Evolutionary conservation across 1,140 invertebrate species (phyloP), one percentile per base, ranked within the genome.

Genomic region (Caenorhabditis remanei): DNA sequence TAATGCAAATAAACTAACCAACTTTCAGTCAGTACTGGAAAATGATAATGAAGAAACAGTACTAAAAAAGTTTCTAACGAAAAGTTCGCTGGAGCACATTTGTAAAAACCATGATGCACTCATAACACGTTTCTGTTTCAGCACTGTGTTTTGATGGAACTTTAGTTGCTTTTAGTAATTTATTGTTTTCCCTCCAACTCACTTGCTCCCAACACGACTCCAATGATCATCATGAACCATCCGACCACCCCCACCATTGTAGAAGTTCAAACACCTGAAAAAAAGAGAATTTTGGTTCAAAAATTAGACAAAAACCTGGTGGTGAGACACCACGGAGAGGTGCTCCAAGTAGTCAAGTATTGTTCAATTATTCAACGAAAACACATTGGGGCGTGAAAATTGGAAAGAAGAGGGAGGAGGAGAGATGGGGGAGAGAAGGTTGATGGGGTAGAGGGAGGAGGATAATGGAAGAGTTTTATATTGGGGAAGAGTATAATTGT

Each of bases 231-330:
- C 46, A 79, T 21, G 9, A 79, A 50, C 46, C 43, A 79, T 48
- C 21, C 71, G 21, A 50, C 71, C 46, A 79, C 71, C 71, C 71
- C 24, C 46, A 16, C 71, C 71, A 79, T 79, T 79, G 43, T 79
- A 43, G 46, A 14, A 50, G 71, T 43, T 79, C 71, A 79, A 50
- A 79, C 43, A 48, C 71, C 71, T 79, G 21, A 50, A 79, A 71
- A 24, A 67, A 32, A 16, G 16, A 32, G n/a, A 61, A 3, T 21
- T 61, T 65, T 19, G 24, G n/a, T 24, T 19, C 63, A 40, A 40
- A 79, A 50, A 32, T 63, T 32, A 24, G 46, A 79, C 4, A 14
- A 48, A 32, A 24, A 50, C 8, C 4, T 24, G 19, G 1, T 32
- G 8, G 56, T 8, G n/a, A 58, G 56, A 21, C 55, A 58, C 32